Percentiles rank a stretch among this genome's conserved stretches.
Evolutionary conservation across 2,888 invertebrate species (phyloP).

Genomic region (Ornithoptera priamus): DNA sequence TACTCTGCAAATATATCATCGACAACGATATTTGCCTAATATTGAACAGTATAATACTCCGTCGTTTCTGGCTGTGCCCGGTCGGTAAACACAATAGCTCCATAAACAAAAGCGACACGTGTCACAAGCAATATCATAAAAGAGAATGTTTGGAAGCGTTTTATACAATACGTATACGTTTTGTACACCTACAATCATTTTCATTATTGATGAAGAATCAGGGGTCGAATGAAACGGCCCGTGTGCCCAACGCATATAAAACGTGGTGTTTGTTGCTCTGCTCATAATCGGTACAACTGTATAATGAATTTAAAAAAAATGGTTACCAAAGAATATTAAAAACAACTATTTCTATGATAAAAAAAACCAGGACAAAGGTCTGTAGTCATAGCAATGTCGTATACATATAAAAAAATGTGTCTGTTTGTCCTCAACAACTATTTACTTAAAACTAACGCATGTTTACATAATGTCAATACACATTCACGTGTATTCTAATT

Average conservation of each 20-base stretch:
- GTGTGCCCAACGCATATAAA: neutral
- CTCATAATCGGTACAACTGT: neutral
- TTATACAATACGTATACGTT: conserved; percentile 18
- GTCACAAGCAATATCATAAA: conserved; percentile 24
- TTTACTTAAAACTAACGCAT: no score
- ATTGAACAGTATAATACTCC: conserved; percentile 17
- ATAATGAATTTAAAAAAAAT: neutral
- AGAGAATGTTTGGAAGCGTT: conserved; percentile 15
- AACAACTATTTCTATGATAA: no score
- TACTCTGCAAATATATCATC: neutral
- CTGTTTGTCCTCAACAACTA: no score
- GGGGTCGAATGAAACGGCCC: conserved; percentile 31
- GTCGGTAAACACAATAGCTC: conserved; percentile 22
- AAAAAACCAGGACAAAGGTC: neutral
- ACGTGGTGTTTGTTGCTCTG: neutral
- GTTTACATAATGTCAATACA: no score
- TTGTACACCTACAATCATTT: conserved; percentile 31
- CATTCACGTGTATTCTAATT: no score
- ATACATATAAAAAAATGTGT: no score
- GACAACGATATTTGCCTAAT: conserved; percentile 23
- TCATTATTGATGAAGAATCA: conserved; percentile 38
- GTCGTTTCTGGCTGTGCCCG: conserved; percentile 10
- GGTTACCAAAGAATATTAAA: no score
- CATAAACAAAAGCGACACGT: conserved; percentile 26
- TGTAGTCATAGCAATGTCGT: neutral